Evolutionary conservation across 1,140 invertebrate genomes (phyloP), one percentile per base, ranked within the genome.

Genomic region (Caerostris darwini): DNA sequence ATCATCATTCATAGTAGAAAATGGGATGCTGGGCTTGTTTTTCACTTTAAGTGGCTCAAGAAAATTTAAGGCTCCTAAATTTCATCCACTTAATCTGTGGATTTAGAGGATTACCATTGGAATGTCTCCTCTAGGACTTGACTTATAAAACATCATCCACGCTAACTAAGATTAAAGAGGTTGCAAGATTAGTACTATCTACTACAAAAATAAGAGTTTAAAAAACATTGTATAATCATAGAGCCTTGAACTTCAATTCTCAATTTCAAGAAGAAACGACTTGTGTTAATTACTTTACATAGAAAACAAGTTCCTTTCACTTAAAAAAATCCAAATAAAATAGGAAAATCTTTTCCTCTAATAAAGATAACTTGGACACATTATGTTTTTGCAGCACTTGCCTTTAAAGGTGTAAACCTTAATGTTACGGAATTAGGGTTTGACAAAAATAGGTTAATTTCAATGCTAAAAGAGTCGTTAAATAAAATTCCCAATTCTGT

Each of bases 1-100:
- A 77, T 77, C 69, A 77, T 53, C 19, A 77, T 77, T 77, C 69
- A 77, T 77, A 77, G 50, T 77, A 77, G 69, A 77, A 77, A 77
- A 77, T 12, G 34, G 19, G 19, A 34, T 34, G 69, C 69, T 5
- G 69, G n/a, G 5, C 50, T 8, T 77, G 19, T 77, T 77, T 77
- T 77, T 77, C 69, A 77, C 19, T 77, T 77, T 77, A 50, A 71
- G 69, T 34, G 19, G 19, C 69, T 71, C 7, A 19, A 50, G 19
- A 77, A 77, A 77, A 77, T 77, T 50, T 77, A 77, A 10, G 19
- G 69, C 8, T 77, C 34, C 50, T 50, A 77, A 77, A 77, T 50
- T 77, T 34, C 34, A 77, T 53, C 69, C 69, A 53, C 69, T 77
- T 77, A 77, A 77, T 77, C 69, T 77, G 34, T 8, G 34, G 69